Evolutionary conservation across 2,113 vertebrate genomes (phyloP).

Genomic region (Camelus dromedarius): DNA sequence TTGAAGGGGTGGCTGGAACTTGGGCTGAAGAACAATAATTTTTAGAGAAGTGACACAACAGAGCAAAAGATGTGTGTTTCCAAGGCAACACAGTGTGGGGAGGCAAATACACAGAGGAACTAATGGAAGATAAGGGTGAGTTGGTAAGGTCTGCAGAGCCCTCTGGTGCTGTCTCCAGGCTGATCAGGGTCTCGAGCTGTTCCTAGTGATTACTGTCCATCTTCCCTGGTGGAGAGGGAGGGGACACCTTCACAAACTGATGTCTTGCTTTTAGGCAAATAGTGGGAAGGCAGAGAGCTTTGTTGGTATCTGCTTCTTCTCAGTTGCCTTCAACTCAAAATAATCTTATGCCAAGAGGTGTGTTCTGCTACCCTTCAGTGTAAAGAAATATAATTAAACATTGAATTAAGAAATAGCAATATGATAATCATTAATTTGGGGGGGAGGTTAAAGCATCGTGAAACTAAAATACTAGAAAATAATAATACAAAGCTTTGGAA

Average conservation of each 20-base stretch:
- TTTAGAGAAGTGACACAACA: not conserved
- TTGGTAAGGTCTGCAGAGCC: not conserved
- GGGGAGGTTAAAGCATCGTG: not conserved
- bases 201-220: not conserved
- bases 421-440: not conserved
- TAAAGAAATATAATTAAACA: slow-evolving; percentile 26
- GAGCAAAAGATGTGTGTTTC: not conserved
- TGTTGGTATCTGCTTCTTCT: not conserved
- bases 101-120: not conserved
- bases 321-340: not conserved
- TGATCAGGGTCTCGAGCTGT: not conserved
- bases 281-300: not conserved
- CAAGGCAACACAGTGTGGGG: not conserved
- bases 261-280: not conserved
- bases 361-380: not conserved
- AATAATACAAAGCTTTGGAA: not conserved
- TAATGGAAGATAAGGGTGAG: not conserved
- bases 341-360: not conserved
- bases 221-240: not conserved
- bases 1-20: not conserved
- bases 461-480: not conserved
- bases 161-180: not conserved
- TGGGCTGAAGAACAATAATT: not conserved
- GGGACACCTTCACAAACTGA: not conserved
- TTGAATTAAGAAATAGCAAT: not conserved